Evolutionary conservation across 1,140 invertebrate species (phyloP).

Genomic region (Sinonovacula constricta): DNA sequence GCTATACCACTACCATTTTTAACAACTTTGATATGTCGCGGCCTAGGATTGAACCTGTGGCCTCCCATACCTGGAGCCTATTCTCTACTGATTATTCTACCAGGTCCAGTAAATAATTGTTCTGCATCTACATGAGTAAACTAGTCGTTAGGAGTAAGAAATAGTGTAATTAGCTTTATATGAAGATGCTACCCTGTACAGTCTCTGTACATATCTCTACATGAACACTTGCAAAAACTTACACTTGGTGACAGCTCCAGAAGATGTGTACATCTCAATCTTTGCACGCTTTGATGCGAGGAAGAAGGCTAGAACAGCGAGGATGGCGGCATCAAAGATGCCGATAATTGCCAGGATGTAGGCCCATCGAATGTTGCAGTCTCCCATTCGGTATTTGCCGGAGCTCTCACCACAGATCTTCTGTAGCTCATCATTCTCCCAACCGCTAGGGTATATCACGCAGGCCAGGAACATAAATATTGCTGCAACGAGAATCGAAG

Average conservation of each 20-base stretch:
- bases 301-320: slow-evolving; percentile 95
- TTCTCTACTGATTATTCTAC: too few species aligned
- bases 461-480: slow-evolving; percentile 82
- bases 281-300: slow-evolving; percentile 85
- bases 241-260: slow-evolving; percentile 73
- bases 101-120: too few species aligned
- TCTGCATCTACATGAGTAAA: too few species aligned
- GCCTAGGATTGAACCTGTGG: too few species aligned
- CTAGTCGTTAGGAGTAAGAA: too few species aligned
- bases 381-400: slow-evolving; percentile 86
- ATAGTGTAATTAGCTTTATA: too few species aligned
- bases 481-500: slow-evolving; percentile 71
- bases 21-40: too few species aligned
- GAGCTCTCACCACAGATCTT: slow-evolving; percentile 90
- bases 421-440: slow-evolving; percentile 89
- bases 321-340: slow-evolving; percentile 92
- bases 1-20: too few species aligned
- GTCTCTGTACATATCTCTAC: too few species aligned
- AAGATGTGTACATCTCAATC: slow-evolving; percentile 64
- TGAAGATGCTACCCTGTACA: too few species aligned
- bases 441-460: slow-evolving; percentile 93
- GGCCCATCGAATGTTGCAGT: slow-evolving; percentile 96
- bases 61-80: too few species aligned
- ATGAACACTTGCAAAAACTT: too few species aligned
- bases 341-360: slow-evolving; percentile 96